phyloP scores from a whole-genome alignment of 2,113 vertebrate genomes.

The Serinus canaria region DNA sequence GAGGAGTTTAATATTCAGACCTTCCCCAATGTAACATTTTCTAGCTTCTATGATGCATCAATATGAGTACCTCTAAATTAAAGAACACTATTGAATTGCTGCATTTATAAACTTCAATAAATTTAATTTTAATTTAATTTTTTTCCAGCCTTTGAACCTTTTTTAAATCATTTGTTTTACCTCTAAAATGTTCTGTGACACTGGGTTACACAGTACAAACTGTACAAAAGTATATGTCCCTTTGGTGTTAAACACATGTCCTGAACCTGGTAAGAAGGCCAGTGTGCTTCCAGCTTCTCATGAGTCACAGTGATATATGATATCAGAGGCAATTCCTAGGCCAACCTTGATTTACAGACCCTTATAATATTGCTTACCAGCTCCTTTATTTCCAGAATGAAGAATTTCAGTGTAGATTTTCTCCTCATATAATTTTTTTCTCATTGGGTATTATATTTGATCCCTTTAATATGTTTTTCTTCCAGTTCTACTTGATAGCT shows the following conservation, averaged over 20 bases:
- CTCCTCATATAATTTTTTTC: background rate
- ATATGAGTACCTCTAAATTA: background rate
- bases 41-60: background rate
- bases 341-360: background rate
- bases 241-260: background rate
- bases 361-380: background rate
- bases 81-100: background rate
- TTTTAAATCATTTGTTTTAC: background rate
- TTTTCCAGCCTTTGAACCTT: background rate
- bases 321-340: background rate
- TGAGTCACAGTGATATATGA: background rate
- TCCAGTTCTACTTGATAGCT: background rate
- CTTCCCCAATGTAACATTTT: background rate
- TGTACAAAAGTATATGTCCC: background rate
- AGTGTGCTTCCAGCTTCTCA: background rate
- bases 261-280: background rate
- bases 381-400: background rate
- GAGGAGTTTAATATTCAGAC: background rate
- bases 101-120: background rate
- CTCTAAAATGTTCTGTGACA: background rate
- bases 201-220: background rate
- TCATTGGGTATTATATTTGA: fast-evolving
- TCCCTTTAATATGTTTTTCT: background rate
- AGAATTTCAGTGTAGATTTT: background rate
- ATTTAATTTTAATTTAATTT: background rate